Conservation (phyloP, 2,888 invertebrate species). For the Pterostichus madidus region DNA sequence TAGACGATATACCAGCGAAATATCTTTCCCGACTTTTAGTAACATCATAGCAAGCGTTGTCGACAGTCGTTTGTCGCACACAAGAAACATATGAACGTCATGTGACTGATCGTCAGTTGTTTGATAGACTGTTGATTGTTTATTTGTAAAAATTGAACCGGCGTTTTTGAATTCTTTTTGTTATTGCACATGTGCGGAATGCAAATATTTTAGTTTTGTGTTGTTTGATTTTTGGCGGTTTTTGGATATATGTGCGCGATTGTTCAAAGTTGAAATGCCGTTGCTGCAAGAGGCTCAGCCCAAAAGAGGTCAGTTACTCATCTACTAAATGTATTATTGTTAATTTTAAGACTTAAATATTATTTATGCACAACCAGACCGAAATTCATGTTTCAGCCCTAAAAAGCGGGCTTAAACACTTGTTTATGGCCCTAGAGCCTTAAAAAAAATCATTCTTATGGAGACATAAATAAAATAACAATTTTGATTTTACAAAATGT, state of each 20-base stretch:
- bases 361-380: no score
- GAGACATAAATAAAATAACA: no score
- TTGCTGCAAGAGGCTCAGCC: conserved; percentile 75
- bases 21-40: conserved; percentile 43
- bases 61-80: conserved; percentile 53
- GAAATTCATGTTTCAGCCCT: no score
- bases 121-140: conserved; percentile 57
- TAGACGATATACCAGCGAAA: conserved; percentile 69
- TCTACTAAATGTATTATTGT: no score
- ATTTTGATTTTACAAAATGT: no score
- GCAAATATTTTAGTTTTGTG: background rate
- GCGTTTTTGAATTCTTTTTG: conserved; percentile 66
- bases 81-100: conserved; percentile 48
- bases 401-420: no score
- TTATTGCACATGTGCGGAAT: conserved; percentile 63
- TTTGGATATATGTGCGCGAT: conserved; percentile 30
- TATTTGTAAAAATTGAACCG: conserved; percentile 68
- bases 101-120: conserved; percentile 49
- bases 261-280: conserved; percentile 72
- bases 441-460: no score
- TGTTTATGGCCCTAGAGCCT: no score
- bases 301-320: conserved; percentile 74
- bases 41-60: conserved; percentile 57
- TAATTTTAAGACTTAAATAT: no score
- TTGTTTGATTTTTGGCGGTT: conserved; percentile 67